Conservation (phyloP, 1,140 invertebrate genomes). For the Yoshiicerus persimilis region DNA sequence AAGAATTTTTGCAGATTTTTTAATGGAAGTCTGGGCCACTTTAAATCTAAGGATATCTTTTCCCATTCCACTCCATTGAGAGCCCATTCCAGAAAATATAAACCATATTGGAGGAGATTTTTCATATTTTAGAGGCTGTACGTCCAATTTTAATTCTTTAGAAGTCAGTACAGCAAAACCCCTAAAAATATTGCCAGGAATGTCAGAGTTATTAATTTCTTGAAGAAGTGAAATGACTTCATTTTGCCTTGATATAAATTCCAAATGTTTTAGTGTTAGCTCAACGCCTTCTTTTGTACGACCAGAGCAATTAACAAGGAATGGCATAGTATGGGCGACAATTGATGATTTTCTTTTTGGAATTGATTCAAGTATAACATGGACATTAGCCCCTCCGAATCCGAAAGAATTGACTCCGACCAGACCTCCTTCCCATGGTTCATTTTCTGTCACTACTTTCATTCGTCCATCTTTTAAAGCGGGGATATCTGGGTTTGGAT, state of each 20-base stretch:
- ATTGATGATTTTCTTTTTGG: constrained; percentile 65
- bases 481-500: constrained; percentile 85
- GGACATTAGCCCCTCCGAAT: constrained; percentile 97
- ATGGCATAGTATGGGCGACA: constrained; percentile 58
- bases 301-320: constrained; percentile 78
- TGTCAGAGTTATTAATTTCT: constrained; percentile 68
- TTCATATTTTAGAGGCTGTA: constrained; percentile 49
- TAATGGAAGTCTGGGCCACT: constrained; percentile 74
- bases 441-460: constrained; percentile 79
- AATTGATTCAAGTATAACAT: constrained; percentile 79
- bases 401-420: constrained; percentile 94
- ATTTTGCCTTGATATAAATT: constrained; percentile 63
- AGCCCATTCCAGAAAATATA: constrained; percentile 95
- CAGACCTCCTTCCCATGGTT: constrained; percentile 80
- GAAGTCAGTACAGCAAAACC: constrained; percentile 70
- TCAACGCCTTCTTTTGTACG: constrained; percentile 78
- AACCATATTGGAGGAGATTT: constrained; percentile 78
- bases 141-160: constrained; percentile 55
- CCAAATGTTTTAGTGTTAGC: constrained; percentile 54
- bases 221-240: constrained; percentile 76
- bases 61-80: constrained; percentile 94
- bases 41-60: constrained; percentile 78
- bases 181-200: constrained; percentile 70
- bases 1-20: constrained; percentile 72
- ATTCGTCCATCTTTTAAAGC: constrained; percentile 81